Conservation (phyloP, 2,888 invertebrate genomes). For the Protodeltote pygarga region DNA sequence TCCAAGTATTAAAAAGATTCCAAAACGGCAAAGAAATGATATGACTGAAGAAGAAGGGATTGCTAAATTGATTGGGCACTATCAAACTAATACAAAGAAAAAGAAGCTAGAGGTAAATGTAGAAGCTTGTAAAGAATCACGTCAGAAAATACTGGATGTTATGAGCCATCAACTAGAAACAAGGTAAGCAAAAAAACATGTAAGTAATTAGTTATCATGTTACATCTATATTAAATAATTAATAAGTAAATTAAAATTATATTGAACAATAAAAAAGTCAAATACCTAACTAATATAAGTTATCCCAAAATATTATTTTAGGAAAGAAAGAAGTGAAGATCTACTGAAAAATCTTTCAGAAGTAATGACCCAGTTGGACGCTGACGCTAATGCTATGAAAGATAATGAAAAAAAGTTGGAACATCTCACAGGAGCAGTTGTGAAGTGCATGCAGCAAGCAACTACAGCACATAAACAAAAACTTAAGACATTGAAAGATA, state of each 20-base stretch:
- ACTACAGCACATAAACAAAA: conserved; percentile 70
- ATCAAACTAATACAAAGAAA: conserved; percentile 62
- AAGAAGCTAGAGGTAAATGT: conserved; percentile 59
- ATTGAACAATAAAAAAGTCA: no score
- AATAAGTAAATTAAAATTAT: no score
- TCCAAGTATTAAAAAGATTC: conserved; percentile 61
- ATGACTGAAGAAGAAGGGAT: conserved; percentile 60
- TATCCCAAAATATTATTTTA: conserved; percentile 35
- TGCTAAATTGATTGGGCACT: conserved; percentile 59
- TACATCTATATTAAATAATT: no score
- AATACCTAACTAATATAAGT: background rate
- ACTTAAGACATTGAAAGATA: conserved; percentile 67
- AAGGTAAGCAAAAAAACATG: conserved; percentile 57
- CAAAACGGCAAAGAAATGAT: conserved; percentile 59
- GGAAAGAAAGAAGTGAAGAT: conserved; percentile 66
- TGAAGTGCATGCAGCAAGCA: conserved; percentile 75
- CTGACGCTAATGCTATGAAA: conserved; percentile 70
- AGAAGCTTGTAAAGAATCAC: conserved; percentile 62
- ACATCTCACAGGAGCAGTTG: conserved; percentile 65
- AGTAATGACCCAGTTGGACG: conserved; percentile 64
- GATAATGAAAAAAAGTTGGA: conserved; percentile 78
- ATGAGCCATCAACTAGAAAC: conserved; percentile 67
- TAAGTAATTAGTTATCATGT: no score
- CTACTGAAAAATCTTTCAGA: conserved; percentile 66
- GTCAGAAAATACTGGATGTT: conserved; percentile 70